These are phyloP conservation scores for Ornithoptera alexandrae DNA, from an alignment of 2,888 invertebrate species.

Conservation along the genomic window DNA sequence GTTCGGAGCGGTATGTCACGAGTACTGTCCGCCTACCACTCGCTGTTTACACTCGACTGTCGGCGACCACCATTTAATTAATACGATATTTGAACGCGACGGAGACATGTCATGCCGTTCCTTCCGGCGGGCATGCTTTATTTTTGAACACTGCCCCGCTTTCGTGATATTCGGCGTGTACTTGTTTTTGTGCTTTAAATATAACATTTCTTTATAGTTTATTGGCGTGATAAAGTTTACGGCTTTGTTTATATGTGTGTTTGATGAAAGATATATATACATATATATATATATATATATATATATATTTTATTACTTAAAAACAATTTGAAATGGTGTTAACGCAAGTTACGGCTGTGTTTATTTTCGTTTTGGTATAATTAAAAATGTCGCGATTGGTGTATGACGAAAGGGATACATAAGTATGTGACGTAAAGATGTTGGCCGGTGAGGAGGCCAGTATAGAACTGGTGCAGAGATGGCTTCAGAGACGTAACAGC, in stretches of 20 bases:
- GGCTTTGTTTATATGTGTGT: conserved; percentile 2
- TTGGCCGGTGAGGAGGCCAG: conserved; percentile 74
- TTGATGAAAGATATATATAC: not conserved
- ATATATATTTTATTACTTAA: not conserved
- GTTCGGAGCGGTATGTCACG: conserved; percentile 32
- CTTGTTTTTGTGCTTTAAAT: conserved; percentile 9
- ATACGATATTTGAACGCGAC: conserved; percentile 70
- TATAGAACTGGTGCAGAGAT: conserved; percentile 71
- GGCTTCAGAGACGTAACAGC: conserved; percentile 65
- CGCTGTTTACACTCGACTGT: conserved; percentile 67
- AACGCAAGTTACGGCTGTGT: conserved; percentile 9
- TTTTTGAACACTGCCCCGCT: conserved; percentile 33
- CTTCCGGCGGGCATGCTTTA: conserved; percentile 38
- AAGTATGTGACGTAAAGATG: conserved; percentile 66
- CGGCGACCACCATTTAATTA: conserved; percentile 71
- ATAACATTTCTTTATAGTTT: conserved; percentile 11
- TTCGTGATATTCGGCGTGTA: conserved; percentile 3
- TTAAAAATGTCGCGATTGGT: conserved; percentile 22
- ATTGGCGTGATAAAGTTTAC: conserved; percentile 5
- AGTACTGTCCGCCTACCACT: conserved; percentile 59
- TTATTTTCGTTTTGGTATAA: conserved; percentile 5
- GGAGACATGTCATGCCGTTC: conserved; percentile 55
- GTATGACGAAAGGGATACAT: conserved; percentile 30
- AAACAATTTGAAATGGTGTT: conserved; percentile 2
- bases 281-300: not conserved